Base-by-base conservation (phyloP, 92 coral and sea anemone species). In the Epizoanthus stellaris region DNA sequence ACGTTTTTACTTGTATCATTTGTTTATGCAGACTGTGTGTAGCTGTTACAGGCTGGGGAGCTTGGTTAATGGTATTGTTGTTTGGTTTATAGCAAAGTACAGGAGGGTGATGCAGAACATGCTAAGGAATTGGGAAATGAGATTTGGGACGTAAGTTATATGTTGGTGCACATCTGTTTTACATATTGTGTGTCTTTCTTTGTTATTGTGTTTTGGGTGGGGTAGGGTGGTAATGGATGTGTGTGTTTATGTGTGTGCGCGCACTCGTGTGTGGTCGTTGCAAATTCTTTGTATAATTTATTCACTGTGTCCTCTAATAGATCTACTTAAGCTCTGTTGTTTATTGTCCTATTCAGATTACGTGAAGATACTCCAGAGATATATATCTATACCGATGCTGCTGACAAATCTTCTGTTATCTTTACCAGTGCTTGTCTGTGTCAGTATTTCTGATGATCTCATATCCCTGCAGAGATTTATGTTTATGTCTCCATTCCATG, bases 111-210 rank as follows among this genome's bases (percentile, higher is more conserved):
- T 45, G 97, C 98, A 19, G 96, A 91, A 25, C 97, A 97, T 82
- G 99, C 99, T 42, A 93, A 92, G 57, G 99, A 94, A 68, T 88
- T 94, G 47, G 99, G 99, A 76, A 90, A 97, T 82, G 99, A 97
- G 87, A 97, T 97, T 62, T 97, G 98, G 99, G 98, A 93, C 80
- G 99, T 97, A 88, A 94, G 99, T 90, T 21, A 11, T 9, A 19
- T 66, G 47, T 68, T 16, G 38, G 30, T 54, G 8, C 20, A 14
- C 14, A 15, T 7, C 13, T 34, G 76, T 45, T 1, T 36, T 2
- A 34, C n/a, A 36, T 76, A 4, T 30, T 59, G 47, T 40, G 12
- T 6, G 11, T 59, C 20, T 52, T 8, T 30, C 17, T 58, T 52
- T 47, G 19, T 77, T 77, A 16, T 45, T 54, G 47, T 58, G 59